A percentile compares a stretch with the other conserved stretches of the same genome.
phyloP scores from a whole-genome alignment of 2,888 invertebrate species.

The Acleris cristana region DNA sequence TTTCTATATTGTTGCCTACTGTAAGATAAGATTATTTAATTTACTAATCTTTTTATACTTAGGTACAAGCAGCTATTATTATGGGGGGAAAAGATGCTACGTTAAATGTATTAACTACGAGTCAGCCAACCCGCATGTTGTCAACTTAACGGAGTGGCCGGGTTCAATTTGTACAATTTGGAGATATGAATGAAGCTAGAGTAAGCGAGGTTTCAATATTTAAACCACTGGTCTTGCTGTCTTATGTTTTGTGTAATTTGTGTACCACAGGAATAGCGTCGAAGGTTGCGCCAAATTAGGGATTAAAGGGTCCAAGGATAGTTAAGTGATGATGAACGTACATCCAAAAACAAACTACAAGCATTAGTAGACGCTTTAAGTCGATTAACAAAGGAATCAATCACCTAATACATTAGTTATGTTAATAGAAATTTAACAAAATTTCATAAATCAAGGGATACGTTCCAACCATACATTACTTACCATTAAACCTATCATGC shows the following conservation, averaged over 20 bases:
- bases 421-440: too few species aligned
- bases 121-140: constrained; percentile 27
- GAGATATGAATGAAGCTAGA: constrained; percentile 9
- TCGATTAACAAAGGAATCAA: neutral
- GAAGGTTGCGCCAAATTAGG: neutral
- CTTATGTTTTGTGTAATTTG: neutral
- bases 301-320: neutral
- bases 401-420: neutral
- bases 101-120: constrained; percentile 16
- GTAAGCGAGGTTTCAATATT: constrained; percentile 33
- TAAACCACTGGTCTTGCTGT: neutral
- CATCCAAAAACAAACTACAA: too few species aligned
- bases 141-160: constrained; percentile 14
- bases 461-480: too few species aligned
- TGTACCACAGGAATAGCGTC: neutral
- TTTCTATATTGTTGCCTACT: constrained; percentile 35
- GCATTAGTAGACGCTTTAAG: too few species aligned
- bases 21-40: constrained; percentile 38
- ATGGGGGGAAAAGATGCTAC: constrained; percentile 5
- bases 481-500: neutral
- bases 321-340: too few species aligned
- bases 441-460: too few species aligned
- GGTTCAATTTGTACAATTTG: constrained; percentile 24
- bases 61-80: constrained; percentile 31
- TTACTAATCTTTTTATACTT: constrained; percentile 29